Evolutionary conservation across 2,113 vertebrate species (phyloP).

Genomic region (Oxyruncus cristatus): DNA sequence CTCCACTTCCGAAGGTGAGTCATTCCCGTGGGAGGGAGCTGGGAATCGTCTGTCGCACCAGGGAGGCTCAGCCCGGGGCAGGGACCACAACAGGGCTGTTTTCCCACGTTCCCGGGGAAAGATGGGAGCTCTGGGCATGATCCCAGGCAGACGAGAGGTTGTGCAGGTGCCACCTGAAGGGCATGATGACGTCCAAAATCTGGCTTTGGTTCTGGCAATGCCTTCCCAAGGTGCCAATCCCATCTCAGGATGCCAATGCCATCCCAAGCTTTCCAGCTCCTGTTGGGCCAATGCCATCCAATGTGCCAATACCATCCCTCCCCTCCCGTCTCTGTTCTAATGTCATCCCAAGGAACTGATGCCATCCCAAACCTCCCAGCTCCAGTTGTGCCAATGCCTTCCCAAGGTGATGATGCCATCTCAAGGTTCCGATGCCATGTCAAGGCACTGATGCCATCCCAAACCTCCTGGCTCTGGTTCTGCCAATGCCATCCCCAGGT

Average conservation of each 20-base stretch:
- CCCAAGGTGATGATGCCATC: neutral
- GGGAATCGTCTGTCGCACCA: accelerated
- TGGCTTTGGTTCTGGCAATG: neutral
- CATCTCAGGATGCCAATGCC: neutral
- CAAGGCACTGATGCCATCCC: neutral
- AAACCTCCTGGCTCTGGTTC: neutral
- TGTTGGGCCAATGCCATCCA: neutral
- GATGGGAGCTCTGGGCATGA: accelerated
- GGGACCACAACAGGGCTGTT: neutral
- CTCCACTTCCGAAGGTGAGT: neutral
- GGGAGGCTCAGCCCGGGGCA: neutral
- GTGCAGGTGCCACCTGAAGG: neutral
- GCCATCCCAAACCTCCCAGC: neutral
- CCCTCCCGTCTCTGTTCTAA: neutral
- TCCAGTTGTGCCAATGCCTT: neutral
- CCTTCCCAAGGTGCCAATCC: neutral
- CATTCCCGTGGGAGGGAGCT: neutral
- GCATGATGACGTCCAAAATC: neutral
- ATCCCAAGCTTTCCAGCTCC: neutral
- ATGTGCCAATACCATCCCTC: too few relatives aligned
- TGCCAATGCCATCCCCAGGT: neutral
- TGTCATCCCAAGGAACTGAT: neutral
- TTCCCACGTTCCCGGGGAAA: neutral
- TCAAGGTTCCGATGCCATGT: neutral
- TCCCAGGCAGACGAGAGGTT: neutral